phyloP scores from a whole-genome alignment of 2,888 invertebrate genomes.

The Trichopoda pennipes region DNA sequence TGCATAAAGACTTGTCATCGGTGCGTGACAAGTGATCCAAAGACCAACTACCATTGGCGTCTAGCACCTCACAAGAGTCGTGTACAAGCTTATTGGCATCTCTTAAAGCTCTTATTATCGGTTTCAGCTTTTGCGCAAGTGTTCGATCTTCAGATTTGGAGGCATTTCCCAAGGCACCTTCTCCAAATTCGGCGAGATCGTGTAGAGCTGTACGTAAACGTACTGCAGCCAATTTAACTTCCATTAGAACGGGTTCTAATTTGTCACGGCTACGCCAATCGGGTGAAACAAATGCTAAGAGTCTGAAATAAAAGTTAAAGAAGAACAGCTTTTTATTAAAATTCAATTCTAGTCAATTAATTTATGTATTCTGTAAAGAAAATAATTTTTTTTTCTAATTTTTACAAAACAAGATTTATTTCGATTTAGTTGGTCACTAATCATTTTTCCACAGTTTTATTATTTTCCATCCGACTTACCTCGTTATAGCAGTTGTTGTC shows the following conservation, averaged over 20 bases:
- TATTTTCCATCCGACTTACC: constrained; percentile 74
- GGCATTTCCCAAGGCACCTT: constrained; percentile 93
- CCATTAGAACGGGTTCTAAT: constrained; percentile 89
- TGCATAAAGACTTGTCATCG: constrained; percentile 78
- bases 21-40: constrained; percentile 84
- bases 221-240: constrained; percentile 90
- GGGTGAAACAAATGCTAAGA: constrained; percentile 89
- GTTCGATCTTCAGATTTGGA: constrained; percentile 90
- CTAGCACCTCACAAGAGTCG: constrained; percentile 88
- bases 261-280: constrained; percentile 91
- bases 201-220: constrained; percentile 90
- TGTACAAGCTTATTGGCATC: constrained; percentile 91
- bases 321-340: neutral
- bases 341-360: neutral
- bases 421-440: too few relatives aligned
- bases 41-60: constrained; percentile 90
- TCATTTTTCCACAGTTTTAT: too few relatives aligned
- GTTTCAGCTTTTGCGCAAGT: constrained; percentile 87
- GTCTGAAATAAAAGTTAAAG: constrained; percentile 69
- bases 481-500: constrained; percentile 90
- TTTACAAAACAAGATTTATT: too few relatives aligned
- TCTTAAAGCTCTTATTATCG: constrained; percentile 89
- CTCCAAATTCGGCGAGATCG: constrained; percentile 93
- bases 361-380: too few relatives aligned
- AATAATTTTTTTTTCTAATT: too few relatives aligned